Evolutionary conservation across 2,113 vertebrate genomes (phyloP).

Genomic region (Cephalophus harveyi): DNA sequence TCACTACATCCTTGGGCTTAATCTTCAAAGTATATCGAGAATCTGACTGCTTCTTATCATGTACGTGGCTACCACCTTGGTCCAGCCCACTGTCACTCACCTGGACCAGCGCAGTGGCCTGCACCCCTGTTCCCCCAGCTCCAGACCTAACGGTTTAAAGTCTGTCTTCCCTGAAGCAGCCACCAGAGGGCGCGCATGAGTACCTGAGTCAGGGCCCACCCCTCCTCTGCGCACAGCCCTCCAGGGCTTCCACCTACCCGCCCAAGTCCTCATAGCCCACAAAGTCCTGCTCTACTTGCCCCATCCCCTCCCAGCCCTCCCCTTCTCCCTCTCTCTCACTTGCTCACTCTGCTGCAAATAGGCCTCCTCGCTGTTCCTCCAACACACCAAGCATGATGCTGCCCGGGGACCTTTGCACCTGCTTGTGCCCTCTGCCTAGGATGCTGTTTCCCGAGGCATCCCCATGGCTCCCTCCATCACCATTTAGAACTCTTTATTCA

Average conservation of each 20-base stretch:
- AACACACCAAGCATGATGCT: background rate
- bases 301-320: accelerated
- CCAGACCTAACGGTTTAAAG: background rate
- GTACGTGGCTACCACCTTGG: background rate
- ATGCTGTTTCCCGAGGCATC: background rate
- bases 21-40: background rate
- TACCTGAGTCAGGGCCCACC: background rate
- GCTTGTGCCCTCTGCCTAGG: background rate
- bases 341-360: background rate
- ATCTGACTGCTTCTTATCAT: background rate
- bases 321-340: background rate
- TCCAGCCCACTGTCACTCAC: background rate
- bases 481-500: background rate
- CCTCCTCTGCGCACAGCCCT: background rate
- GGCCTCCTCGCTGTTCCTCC: background rate
- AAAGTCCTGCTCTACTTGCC: background rate
- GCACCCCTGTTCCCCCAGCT: no score
- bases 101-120: background rate
- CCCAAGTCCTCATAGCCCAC: accelerated
- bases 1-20: background rate
- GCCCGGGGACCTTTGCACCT: background rate
- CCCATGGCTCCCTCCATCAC: background rate
- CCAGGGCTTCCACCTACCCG: background rate
- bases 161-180: background rate
- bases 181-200: background rate